phyloP scores from a whole-genome alignment of 2,888 invertebrate species.

The Allacma fusca region DNA sequence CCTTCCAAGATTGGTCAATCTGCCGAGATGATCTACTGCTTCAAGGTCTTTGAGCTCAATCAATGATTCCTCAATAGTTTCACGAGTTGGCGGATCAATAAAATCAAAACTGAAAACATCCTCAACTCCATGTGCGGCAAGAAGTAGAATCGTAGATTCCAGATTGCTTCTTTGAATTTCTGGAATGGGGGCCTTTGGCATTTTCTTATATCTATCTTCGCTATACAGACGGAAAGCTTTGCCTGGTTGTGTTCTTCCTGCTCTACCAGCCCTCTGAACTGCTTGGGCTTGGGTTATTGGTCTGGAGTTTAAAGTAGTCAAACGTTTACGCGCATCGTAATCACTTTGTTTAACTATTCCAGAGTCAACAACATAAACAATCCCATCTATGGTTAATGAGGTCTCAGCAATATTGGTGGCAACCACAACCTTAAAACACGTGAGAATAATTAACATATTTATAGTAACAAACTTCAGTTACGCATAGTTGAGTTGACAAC shows the following conservation, averaged over 20 bases:
- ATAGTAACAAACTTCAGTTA: too few relatives aligned
- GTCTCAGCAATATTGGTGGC: conserved; percentile 46
- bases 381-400: conserved; percentile 45
- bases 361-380: conserved; percentile 42
- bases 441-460: too few relatives aligned
- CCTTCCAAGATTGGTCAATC: conserved; percentile 80
- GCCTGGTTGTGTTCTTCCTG: conserved; percentile 44
- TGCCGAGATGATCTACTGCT: conserved; percentile 92
- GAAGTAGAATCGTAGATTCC: conserved; percentile 23
- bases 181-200: conserved; percentile 35
- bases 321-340: conserved; percentile 26
- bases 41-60: conserved; percentile 95
- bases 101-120: conserved; percentile 98
- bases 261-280: conserved; percentile 42
- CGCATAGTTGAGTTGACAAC: too few relatives aligned
- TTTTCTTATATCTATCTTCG: conserved; percentile 18
- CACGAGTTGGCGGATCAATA: conserved; percentile 79
- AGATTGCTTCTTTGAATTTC: conserved; percentile 43
- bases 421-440: conserved; percentile 33
- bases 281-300: conserved; percentile 40
- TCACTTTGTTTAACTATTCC: conserved; percentile 30
- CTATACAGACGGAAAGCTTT: conserved; percentile 39
- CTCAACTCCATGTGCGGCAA: conserved; percentile 78
- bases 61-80: conserved; percentile 80
- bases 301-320: conserved; percentile 11